Base-by-base conservation (phyloP, 2,888 invertebrate species). In the Ormyrus nitidulus region DNA sequence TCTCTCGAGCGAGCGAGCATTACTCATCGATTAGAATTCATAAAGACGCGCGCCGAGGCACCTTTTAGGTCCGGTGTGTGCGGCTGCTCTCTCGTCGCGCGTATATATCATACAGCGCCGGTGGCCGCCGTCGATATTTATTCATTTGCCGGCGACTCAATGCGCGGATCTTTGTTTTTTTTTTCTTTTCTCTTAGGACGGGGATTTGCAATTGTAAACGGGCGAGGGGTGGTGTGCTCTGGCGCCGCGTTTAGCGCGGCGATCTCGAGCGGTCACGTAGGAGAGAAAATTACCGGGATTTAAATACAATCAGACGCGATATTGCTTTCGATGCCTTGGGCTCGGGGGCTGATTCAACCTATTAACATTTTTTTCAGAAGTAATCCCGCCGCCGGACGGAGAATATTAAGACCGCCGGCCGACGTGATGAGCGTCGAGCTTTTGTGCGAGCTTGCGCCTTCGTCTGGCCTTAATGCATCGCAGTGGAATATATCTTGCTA, bases 1-100 rank as follows among this genome's bases (percentile, higher is more conserved):
- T 61, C 62, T 46, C 62, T 46, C 6, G 6, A 34, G 34, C 56
- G 6, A 34, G 34, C 56, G 7, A 34, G 71, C 81, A 81, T 83
- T 83, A 79, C 80, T 83, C 82, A 83, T 80, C 82, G 84, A 85
- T 85, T 85, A 82, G 80, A 83, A 85, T 85, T 84, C 83, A 85
- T 83, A 82, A 81, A 79, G 81, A 83, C 79, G 79, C 81, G 80
- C 76, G 61, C 78, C 80, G 81, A 75, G 19, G 19, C 83, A 79
- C 85, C 83, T 83, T 84, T 84, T 80, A 84, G 83, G 81, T 78
- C 79, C 82, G 79, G 80, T 79, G 72, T 2, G 19, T 19, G 79
- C 74, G 79, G 81, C 75, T 71, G 79, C 11, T 19, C 19, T 19
- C 19, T 19, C 19, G 19, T 19, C 19, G 19, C 19, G 19, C 19